Evolutionary conservation across 2,113 vertebrate genomes (phyloP).

Genomic region (Sorex araneus): DNA sequence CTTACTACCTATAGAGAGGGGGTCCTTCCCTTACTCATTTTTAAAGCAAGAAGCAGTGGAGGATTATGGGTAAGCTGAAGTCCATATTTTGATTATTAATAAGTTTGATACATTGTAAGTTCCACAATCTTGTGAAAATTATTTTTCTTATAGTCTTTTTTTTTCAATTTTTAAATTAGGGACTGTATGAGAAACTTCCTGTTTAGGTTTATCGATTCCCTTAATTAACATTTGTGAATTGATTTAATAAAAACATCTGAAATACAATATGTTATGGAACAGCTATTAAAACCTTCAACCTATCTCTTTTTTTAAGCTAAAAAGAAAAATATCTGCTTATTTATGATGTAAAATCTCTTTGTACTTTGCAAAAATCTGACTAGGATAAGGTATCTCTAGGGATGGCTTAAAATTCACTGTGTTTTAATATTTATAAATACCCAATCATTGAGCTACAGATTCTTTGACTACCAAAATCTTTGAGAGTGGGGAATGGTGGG

Average conservation of each 20-base stretch:
- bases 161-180: neutral
- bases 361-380: slow-evolving; percentile 26
- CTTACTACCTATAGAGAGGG: neutral
- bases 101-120: neutral
- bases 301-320: slow-evolving; percentile 5
- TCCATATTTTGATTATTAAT: neutral
- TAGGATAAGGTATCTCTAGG: neutral
- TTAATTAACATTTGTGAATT: slow-evolving; percentile 48
- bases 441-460: neutral
- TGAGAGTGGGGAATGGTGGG: neutral
- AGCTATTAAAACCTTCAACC: neutral
- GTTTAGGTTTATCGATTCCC: neutral
- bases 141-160: neutral
- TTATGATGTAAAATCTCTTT: neutral
- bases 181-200: neutral
- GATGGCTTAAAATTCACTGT: neutral
- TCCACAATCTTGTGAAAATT: neutral
- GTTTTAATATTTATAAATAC: slow-evolving; percentile 39
- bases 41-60: neutral
- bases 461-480: slow-evolving; percentile 58
- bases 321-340: neutral
- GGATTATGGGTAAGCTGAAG: neutral
- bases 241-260: neutral
- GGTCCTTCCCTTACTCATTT: neutral
- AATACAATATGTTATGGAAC: neutral